These are phyloP conservation scores for Hipparchia sbordonii DNA, from an alignment of 2,888 invertebrate species.

Conservation along the genomic window DNA sequence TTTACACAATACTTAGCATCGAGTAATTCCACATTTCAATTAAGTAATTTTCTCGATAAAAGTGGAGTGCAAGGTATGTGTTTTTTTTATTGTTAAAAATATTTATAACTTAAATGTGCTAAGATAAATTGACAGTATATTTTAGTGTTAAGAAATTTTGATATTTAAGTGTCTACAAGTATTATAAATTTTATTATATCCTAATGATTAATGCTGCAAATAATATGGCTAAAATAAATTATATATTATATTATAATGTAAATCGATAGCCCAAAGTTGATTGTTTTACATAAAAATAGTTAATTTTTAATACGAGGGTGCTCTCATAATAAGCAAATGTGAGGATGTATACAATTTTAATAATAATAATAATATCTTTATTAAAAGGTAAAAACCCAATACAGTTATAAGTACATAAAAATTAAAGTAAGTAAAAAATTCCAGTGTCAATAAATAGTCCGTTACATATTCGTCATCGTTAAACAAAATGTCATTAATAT, in stretches of 20 bases:
- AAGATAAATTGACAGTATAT: not conserved
- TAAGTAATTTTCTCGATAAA: constrained; percentile 98
- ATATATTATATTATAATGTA: too few relatives aligned
- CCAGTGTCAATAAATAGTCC: too few relatives aligned
- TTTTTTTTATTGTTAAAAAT: not conserved
- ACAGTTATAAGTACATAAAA: too few relatives aligned
- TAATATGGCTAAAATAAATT: constrained; percentile 27
- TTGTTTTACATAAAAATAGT: not conserved
- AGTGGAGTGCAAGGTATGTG: constrained; percentile 97
- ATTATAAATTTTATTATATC: not conserved
- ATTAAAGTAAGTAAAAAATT: too few relatives aligned
- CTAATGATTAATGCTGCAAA: constrained; percentile 36
- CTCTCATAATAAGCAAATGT: too few relatives aligned
- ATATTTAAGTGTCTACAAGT: not conserved
- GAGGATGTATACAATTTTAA: too few relatives aligned
- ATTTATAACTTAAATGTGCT: not conserved
- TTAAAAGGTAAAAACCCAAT: too few relatives aligned
- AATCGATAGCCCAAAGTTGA: too few relatives aligned
- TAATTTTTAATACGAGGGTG: not conserved
- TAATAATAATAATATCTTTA: too few relatives aligned
- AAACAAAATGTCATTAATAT: too few relatives aligned
- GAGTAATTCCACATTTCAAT: constrained; percentile 99
- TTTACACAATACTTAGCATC: constrained; percentile 99
- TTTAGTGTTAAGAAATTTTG: not conserved
- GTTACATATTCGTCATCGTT: too few relatives aligned